Percentiles rank a stretch among this genome's conserved stretches.
Conservation (phyloP, 2,888 invertebrate genomes). For the Drosophila mercatorum region DNA sequence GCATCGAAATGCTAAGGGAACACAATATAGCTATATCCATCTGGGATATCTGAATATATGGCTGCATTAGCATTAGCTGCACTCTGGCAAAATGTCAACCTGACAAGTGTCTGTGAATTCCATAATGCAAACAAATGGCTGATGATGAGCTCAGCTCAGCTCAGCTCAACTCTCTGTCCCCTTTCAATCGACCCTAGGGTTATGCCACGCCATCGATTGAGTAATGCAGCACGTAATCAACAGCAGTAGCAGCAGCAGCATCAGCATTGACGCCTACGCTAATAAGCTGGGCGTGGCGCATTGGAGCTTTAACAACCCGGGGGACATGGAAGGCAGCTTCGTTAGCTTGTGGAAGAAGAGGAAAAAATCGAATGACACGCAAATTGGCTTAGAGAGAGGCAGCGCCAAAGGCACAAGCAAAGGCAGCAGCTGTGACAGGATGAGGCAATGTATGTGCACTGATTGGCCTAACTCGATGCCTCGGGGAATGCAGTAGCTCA, state of each 20-base stretch:
- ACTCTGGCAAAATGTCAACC: slow-evolving; percentile 34
- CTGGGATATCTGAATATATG: slow-evolving; percentile 15
- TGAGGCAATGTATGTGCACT: slow-evolving; percentile 35
- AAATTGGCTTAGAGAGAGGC: slow-evolving; percentile 15
- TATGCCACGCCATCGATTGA: slow-evolving; percentile 25
- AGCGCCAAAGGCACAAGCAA: background rate
- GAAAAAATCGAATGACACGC: slow-evolving; percentile 23
- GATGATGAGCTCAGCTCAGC: slow-evolving; percentile 1
- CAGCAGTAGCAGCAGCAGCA: slow-evolving; percentile 7
- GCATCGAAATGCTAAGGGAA: slow-evolving; percentile 48
- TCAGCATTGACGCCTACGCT: slow-evolving; percentile 34
- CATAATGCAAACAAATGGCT: slow-evolving; percentile 40
- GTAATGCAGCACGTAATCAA: slow-evolving; percentile 19
- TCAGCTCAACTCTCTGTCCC: background rate
- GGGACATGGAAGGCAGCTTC: slow-evolving; percentile 46
- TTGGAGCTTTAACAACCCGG: slow-evolving; percentile 15
- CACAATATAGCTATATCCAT: slow-evolving; percentile 24
- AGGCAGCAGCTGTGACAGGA: background rate
- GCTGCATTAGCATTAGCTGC: slow-evolving; percentile 11
- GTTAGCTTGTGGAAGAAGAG: slow-evolving; percentile 44
- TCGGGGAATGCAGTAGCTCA: slow-evolving; percentile 30
- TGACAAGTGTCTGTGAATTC: slow-evolving; percentile 42
- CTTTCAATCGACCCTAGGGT: slow-evolving; percentile 1
- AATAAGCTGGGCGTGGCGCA: slow-evolving; percentile 68
- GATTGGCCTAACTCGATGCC: slow-evolving; percentile 51